These are phyloP conservation scores for Ibidorhyncha struthersii DNA, from an alignment of 2,113 vertebrate species.

Conservation along the genomic window DNA sequence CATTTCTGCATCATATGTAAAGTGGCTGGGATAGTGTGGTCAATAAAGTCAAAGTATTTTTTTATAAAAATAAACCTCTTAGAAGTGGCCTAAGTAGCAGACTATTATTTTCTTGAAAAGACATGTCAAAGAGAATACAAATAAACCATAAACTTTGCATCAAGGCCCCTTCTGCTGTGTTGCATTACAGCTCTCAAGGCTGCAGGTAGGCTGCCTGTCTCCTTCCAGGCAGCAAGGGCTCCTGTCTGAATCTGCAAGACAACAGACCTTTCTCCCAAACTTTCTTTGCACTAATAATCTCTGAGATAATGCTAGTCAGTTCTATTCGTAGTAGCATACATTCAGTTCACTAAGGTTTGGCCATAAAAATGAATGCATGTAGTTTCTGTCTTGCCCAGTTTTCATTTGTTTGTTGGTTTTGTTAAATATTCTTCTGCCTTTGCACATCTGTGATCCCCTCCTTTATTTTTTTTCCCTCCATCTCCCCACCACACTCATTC, in stretches of 20 bases:
- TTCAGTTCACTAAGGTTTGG: neutral
- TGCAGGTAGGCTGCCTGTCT: neutral
- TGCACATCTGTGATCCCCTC: neutral
- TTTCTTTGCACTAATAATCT: neutral
- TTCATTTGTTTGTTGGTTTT: neutral
- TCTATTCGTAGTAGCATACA: neutral
- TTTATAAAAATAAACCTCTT: neutral
- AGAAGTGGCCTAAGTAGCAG: neutral
- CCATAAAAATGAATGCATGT: neutral
- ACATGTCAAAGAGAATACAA: neutral
- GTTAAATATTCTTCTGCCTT: neutral
- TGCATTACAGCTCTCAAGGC: accelerated
- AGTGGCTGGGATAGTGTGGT: neutral
- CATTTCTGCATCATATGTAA: neutral
- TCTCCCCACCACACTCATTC: neutral
- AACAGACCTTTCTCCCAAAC: neutral
- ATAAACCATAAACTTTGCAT: neutral
- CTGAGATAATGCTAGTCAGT: neutral
- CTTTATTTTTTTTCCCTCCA: accelerated
- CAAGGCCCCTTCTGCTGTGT: neutral
- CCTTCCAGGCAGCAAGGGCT: neutral
- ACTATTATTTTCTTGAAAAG: neutral
- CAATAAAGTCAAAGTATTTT: neutral
- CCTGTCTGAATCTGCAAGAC: neutral
- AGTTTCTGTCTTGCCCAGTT: neutral